Evolutionary conservation across 2,888 invertebrate species (phyloP).

Genomic region (Nemapogon koenigi): DNA sequence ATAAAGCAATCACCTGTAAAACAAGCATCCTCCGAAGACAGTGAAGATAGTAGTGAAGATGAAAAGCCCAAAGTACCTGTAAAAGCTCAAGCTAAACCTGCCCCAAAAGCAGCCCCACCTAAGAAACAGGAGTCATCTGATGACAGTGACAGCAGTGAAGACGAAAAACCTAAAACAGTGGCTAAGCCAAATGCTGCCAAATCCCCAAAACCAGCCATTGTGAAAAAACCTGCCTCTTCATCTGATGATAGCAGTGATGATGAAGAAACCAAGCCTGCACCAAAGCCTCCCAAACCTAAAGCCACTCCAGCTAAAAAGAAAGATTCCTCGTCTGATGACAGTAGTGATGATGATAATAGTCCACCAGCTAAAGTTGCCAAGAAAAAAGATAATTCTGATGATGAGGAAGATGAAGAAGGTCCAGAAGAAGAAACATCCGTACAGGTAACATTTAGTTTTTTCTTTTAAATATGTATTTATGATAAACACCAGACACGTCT

Average conservation of each 20-base stretch:
- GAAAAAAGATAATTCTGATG: conserved; percentile 18
- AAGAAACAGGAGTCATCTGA: conserved; percentile 24
- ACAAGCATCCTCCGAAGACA: conserved; percentile 40
- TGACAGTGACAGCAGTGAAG: conserved; percentile 21
- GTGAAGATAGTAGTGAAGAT: conserved; percentile 40
- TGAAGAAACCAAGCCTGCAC: conserved; percentile 19
- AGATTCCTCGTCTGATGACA: background rate
- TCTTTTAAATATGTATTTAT: too few relatives aligned
- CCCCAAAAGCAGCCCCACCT: conserved; percentile 16
- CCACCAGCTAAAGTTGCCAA: conserved; percentile 31
- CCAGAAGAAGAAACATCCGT: background rate
- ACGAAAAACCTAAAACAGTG: conserved; percentile 13
- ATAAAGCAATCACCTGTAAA: conserved; percentile 28
- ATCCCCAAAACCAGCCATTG: conserved; percentile 26
- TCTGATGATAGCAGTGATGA: conserved; percentile 34
- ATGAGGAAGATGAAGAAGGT: conserved; percentile 23
- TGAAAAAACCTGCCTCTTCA: conserved; percentile 33
- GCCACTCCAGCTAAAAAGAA: background rate
- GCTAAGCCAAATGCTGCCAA: conserved; percentile 13
- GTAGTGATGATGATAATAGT: conserved; percentile 24
- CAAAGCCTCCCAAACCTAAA: background rate
- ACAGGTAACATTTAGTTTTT: too few relatives aligned
- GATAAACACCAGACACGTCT: too few relatives aligned
- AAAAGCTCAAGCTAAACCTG: conserved; percentile 18
- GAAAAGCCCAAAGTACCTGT: conserved; percentile 31